A percentile compares a stretch with the other conserved stretches of the same genome.
These are phyloP conservation scores for Brachionus koreanus DNA, from an alignment of 1,140 invertebrate genomes.

Conservation along the genomic window DNA sequence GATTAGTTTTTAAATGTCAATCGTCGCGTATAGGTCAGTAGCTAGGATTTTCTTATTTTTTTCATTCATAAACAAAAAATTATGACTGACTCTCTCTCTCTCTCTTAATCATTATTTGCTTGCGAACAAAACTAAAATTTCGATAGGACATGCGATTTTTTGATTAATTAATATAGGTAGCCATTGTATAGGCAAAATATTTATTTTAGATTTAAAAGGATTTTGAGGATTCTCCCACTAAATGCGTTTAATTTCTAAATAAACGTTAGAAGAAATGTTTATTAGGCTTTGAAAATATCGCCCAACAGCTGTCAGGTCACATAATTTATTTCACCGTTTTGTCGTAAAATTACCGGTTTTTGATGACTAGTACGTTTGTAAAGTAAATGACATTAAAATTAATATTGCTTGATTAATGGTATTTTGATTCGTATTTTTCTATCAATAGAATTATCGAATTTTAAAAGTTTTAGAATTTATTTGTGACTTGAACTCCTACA, in stretches of 20 bases:
- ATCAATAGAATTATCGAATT: background rate
- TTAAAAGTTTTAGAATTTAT: background rate
- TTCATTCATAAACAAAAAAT: background rate
- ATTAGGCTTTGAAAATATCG: background rate
- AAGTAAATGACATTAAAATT: background rate
- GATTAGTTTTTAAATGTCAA: background rate
- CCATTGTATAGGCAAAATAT: background rate
- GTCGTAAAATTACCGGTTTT: background rate
- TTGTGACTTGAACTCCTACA: background rate
- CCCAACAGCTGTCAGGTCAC: background rate
- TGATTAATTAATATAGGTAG: background rate
- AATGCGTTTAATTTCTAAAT: background rate
- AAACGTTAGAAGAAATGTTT: background rate
- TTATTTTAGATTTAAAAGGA: background rate
- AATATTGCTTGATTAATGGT: background rate
- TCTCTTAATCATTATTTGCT: background rate
- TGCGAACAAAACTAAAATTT: background rate
- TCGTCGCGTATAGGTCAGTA: constrained; percentile 9
- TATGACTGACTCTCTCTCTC: constrained; percentile 6
- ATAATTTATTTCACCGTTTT: background rate
- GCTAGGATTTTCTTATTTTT: background rate
- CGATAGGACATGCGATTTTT: background rate
- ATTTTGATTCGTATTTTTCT: background rate
- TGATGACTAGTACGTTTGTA: background rate
- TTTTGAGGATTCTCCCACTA: background rate